Evolutionary conservation across 2,888 invertebrate species (phyloP), one percentile per base, ranked within the genome.

Genomic region (Mycalesis mineus): DNA sequence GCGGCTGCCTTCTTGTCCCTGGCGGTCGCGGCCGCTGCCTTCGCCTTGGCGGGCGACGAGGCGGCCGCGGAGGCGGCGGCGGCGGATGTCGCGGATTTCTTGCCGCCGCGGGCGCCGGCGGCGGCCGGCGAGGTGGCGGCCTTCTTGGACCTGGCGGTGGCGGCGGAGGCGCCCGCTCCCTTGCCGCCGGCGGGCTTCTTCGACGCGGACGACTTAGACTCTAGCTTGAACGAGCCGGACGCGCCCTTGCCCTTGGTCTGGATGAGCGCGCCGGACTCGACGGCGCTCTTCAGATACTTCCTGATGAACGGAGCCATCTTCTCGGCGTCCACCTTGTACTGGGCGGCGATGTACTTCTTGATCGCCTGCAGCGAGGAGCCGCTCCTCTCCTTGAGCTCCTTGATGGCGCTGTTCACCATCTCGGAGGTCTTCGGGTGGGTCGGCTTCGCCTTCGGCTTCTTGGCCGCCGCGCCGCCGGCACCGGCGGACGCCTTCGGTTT

Each of bases 321-420:
- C 58, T 91, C 91, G 8, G 58, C 54, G 54, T 54, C 55, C 1
- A 44, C 59, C 59, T 91, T 91, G 85, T 93, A 92, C 57, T 88
- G 91, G 22, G 87, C 80, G 8, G 87, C 77, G 49, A 94, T 90
- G 73, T 91, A 93, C 70, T 93, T 93, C 73, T 92, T 93, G 73
- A 93, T 93, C 1, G 84, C 84, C 71, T 75, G 87, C 62, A 78
- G 69, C 0, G 92, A 92, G 0, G 92, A 93, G 29, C 93, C 93
- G 53, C 89, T 89, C 29, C 91, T 87, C 68, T 92, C 68, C 40
- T 74, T 74, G 1, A 77, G 76, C 61, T 80, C 68, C 62, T 70
- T 70, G 15, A 66, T 67, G 14, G 62, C 62, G 15, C 58, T 58
- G 40, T 53, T 61, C 29, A 62, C 61, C 48, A 60, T 58, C 39